Evolutionary conservation across 2,888 invertebrate genomes (phyloP), one percentile per base, ranked within the genome.

Genomic region (Eilema griseolum): DNA sequence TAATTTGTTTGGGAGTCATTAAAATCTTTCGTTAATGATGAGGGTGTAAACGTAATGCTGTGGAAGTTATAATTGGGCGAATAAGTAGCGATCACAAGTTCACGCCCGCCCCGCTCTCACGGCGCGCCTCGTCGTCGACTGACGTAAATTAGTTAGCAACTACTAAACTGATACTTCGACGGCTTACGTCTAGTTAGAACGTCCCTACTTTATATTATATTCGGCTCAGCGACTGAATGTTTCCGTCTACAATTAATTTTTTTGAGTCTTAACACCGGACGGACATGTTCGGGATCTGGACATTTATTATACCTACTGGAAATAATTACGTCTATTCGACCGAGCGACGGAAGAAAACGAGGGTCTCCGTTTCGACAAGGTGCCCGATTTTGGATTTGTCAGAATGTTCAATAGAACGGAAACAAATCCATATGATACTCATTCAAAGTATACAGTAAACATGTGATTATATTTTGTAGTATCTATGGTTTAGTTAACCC

Each of bases 111-210:
- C 82, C 26, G 37, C 63, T 79, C 83, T 76, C 78, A 76, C 75
- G 74, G 77, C 79, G 23, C 24, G 23, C 11, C 56, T 5, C 33
- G 33, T 26, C 59, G 80, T 76, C 80, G 82, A 83, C 83, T 87
- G 86, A 78, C 87, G 87, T 91, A 92, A 93, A 90, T 91, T 90
- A 92, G 91, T 93, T 93, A 89, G 80, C 73, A 90, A 92, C 91
- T 90, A 86, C 84, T 86, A 85, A 90, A 89, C 88, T 89, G 90
- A 91, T 90, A 91, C 89, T 91, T 90, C 85, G 86, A 83, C 83
- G 86, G 83, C 85, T 83, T 84, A 84, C 82, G 86, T 88, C 87
- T 89, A 84, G 85, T 89, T 89, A 84, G 83, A 75, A 79, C 80
- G 77, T 83, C n/a, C 8, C 52, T 52, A 80, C 84, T 86, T 86